Evolutionary conservation across 1,140 invertebrate species (phyloP).

Genomic region (Calycopis cecrops): DNA sequence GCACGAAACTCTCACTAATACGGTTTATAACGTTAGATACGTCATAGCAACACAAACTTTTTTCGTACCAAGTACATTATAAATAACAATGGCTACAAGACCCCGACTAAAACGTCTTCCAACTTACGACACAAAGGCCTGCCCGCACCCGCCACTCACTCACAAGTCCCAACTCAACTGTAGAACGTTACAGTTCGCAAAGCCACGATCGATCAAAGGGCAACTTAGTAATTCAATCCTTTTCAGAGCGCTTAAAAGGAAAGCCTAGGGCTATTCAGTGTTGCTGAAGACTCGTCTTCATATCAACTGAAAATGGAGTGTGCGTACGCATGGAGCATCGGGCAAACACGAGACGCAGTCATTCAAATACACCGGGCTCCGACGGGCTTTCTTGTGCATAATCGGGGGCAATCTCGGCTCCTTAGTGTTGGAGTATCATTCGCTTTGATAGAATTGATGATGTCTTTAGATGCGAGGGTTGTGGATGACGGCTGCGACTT

Average conservation of each 20-base stretch:
- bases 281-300: neutral
- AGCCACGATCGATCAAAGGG: constrained; percentile 3
- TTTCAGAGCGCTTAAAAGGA: constrained; percentile 1
- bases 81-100: too few relatives aligned
- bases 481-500: neutral
- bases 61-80: too few relatives aligned
- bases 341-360: constrained; percentile 6
- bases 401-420: constrained; percentile 5
- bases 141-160: constrained; percentile 27
- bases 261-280: constrained; percentile 4
- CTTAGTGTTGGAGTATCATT: constrained; percentile 5
- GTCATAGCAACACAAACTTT: too few relatives aligned
- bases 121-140: too few relatives aligned
- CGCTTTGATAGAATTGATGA: constrained; percentile 1
- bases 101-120: too few relatives aligned
- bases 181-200: neutral
- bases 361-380: neutral
- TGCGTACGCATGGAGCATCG: constrained; percentile 1
- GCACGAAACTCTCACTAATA: too few relatives aligned
- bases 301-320: constrained; percentile 10
- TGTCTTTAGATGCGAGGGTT: constrained; percentile 1
- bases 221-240: constrained; percentile 10
- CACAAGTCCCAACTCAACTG: too few relatives aligned
- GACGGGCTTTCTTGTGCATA: constrained; percentile 9
- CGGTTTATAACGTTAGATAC: too few relatives aligned